Percentiles rank a stretch among this genome's conserved stretches.
Evolutionary conservation across 2,113 vertebrate genomes (phyloP).

Genomic region (Rhea americana): DNA sequence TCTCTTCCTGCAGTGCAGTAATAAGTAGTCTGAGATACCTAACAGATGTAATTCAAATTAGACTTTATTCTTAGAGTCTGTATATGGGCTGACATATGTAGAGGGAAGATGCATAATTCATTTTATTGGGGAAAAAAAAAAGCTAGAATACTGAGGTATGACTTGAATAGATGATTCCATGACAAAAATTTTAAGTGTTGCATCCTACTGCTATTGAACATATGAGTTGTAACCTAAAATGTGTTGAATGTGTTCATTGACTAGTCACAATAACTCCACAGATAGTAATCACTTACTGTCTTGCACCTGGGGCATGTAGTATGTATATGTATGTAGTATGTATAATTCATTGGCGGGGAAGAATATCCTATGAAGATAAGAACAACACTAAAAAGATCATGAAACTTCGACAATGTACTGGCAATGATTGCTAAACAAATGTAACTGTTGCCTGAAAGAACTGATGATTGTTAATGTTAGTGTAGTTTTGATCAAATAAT

Average conservation of each 20-base stretch:
- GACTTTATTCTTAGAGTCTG: not conserved
- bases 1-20: not conserved
- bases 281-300: not conserved
- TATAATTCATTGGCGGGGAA: not conserved
- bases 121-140: not conserved
- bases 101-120: not conserved
- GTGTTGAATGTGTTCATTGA: not conserved
- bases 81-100: not conserved
- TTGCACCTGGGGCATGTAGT: not conserved
- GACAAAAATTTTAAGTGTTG: not conserved
- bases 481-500: too few species aligned
- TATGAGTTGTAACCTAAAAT: not conserved
- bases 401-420: not conserved
- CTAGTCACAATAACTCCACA: not conserved
- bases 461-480: too few species aligned
- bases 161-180: not conserved
- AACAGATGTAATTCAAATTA: not conserved
- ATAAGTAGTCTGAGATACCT: not conserved
- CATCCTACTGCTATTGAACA: not conserved
- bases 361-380: not conserved
- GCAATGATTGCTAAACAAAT: not conserved
- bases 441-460: too few species aligned
- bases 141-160: not conserved
- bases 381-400: not conserved
- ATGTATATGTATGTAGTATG: too few species aligned